phyloP scores from a whole-genome alignment of 2,797 vertebrate genomes.

The Darevskia mixta region DNA sequence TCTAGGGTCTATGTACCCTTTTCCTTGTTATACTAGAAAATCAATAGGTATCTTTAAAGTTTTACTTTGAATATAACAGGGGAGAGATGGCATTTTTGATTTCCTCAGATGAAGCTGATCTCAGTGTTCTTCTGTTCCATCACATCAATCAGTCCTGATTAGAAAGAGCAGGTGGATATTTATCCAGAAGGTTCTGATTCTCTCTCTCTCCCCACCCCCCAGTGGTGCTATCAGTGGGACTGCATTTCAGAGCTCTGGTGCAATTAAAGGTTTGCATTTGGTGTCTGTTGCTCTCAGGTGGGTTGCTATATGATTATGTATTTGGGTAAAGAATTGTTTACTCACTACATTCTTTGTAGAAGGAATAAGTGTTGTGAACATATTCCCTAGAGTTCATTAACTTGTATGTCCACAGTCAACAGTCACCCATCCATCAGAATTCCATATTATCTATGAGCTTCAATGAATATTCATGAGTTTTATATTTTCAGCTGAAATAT shows the following conservation, averaged over 20 bases:
- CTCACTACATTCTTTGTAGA: not conserved
- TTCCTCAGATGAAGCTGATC: not conserved
- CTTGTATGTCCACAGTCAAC: not conserved
- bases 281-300: not conserved
- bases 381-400: not conserved
- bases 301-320: no score
- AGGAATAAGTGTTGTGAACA: not conserved
- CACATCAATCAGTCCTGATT: not conserved
- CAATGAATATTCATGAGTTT: not conserved
- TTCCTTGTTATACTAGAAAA: not conserved
- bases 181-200: not conserved
- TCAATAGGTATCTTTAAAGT: no score
- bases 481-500: not conserved
- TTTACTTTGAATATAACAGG: not conserved
- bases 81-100: not conserved
- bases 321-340: not conserved
- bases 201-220: not conserved
- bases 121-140: not conserved
- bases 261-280: not conserved
- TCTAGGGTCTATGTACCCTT: not conserved
- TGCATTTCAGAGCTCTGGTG: not conserved
- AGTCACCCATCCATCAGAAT: not conserved
- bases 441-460: not conserved
- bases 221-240: not conserved
- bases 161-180: not conserved